Evolutionary conservation across 2,888 invertebrate genomes (phyloP).

Genomic region (Perizoma affinitatum): DNA sequence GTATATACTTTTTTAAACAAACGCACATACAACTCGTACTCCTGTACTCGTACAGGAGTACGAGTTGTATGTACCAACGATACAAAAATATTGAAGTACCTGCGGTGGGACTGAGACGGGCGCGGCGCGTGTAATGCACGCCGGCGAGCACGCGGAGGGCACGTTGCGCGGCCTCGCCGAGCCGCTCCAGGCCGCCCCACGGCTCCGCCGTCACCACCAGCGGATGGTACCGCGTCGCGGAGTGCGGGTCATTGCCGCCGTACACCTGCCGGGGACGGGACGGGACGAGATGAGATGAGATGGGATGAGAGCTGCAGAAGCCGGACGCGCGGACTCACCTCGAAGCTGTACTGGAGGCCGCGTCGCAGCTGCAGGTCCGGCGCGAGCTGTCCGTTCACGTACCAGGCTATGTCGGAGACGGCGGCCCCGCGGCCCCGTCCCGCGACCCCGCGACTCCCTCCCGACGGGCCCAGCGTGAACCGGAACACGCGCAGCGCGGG

Average conservation of each 20-base stretch:
- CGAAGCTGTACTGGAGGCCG: conserved; percentile 93
- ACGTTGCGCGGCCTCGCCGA: conserved; percentile 77
- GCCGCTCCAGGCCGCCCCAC: conserved; percentile 93
- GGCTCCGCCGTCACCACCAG: conserved; percentile 93
- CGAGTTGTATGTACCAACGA: too few relatives aligned
- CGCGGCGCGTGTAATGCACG: conserved; percentile 91
- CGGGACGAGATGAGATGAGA: too few relatives aligned
- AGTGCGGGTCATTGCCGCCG: conserved; percentile 82
- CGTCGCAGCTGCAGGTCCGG: conserved; percentile 95
- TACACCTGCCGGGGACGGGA: conserved; percentile 83
- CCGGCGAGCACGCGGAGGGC: conserved; percentile 89
- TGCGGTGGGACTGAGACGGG: conserved; percentile 87
- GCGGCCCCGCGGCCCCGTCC: conserved; percentile 60
- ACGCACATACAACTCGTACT: not conserved
- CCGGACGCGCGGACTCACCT: too few relatives aligned
- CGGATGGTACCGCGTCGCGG: conserved; percentile 93
- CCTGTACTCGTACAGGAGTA: too few relatives aligned
- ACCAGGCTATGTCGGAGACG: conserved; percentile 93
- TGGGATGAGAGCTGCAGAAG: too few relatives aligned
- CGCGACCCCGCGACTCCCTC: conserved; percentile 90
- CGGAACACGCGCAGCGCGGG: conserved; percentile 90
- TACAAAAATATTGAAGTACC: too few relatives aligned
- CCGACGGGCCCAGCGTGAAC: conserved; percentile 93
- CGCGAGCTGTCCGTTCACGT: conserved; percentile 94
- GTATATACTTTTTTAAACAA: too few relatives aligned